Evolutionary conservation across 64 coral and sea anemone species (phyloP).

Genomic region (Montipora efflorescens): DNA sequence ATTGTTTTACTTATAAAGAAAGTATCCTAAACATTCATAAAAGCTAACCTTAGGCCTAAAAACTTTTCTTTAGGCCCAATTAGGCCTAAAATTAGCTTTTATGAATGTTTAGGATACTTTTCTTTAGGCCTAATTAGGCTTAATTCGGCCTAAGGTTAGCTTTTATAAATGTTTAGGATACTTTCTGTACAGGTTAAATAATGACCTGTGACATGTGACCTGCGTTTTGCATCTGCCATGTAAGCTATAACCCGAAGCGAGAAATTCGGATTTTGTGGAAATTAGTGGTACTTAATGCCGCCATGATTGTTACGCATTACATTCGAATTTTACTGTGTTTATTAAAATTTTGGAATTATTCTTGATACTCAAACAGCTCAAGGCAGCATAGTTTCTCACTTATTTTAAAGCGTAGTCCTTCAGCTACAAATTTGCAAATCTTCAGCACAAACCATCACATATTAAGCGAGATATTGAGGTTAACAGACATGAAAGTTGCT

Average conservation of each 20-base stretch:
- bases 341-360: conserved; percentile 16
- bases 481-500: background rate
- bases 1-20: too few species aligned
- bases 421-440: background rate
- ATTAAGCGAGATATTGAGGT: background rate
- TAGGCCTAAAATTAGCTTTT: too few species aligned
- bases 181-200: too few species aligned
- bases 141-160: too few species aligned
- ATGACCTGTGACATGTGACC: too few species aligned
- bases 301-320: background rate
- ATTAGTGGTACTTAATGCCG: background rate
- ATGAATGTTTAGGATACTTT: too few species aligned
- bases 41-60: too few species aligned
- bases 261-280: background rate
- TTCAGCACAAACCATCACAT: conserved; percentile 1
- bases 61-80: too few species aligned
- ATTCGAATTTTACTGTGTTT: conserved; percentile 28
- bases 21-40: too few species aligned
- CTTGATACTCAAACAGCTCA: conserved; percentile 1
- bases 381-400: background rate
- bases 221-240: too few species aligned
- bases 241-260: background rate
- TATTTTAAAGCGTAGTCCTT: conserved; percentile 7
- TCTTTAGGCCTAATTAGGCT: too few species aligned
- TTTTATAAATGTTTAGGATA: too few species aligned